A percentile compares a stretch with the other conserved stretches of the same genome.
phyloP scores from a whole-genome alignment of 2,113 vertebrate genomes.

The Struthidea cinerea region DNA sequence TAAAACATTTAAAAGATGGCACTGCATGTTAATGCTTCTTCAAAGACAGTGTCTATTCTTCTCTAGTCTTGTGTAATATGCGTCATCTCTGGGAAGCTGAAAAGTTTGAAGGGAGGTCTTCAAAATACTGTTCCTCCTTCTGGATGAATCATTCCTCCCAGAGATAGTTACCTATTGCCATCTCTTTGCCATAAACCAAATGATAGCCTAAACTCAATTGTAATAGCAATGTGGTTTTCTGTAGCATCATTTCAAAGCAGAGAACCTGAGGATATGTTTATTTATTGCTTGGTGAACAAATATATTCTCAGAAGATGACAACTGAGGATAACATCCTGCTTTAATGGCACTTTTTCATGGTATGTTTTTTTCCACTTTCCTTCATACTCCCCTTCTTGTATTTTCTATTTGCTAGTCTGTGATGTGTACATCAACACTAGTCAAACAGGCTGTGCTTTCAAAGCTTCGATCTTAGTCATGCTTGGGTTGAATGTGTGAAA shows the following conservation, averaged over 20 bases:
- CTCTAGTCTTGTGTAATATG: neutral
- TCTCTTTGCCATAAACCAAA: slow-evolving; percentile 20
- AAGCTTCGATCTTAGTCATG: neutral
- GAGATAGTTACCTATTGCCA: neutral
- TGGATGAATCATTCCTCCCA: neutral
- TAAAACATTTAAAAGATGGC: slow-evolving; percentile 51
- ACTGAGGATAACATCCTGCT: neutral
- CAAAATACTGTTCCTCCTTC: neutral
- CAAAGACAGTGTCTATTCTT: slow-evolving; percentile 28
- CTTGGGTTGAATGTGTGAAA: neutral
- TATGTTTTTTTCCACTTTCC: slow-evolving; percentile 17
- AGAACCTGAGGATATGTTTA: slow-evolving; percentile 12
- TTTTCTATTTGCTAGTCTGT: slow-evolving; percentile 34
- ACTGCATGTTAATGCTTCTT: slow-evolving; percentile 13
- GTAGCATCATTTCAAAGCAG: slow-evolving; percentile 2
- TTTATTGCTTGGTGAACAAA: slow-evolving; percentile 50
- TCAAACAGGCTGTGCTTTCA: slow-evolving; percentile 4
- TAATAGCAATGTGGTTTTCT: neutral
- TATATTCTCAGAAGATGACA: slow-evolving; percentile 57
- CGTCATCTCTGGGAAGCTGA: neutral
- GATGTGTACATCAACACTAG: neutral
- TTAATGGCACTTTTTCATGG: slow-evolving; percentile 11
- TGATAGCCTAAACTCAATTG: neutral
- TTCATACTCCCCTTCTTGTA: neutral
- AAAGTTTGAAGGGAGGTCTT: neutral